Evolutionary conservation across 2,888 invertebrate species (phyloP).

Genomic region (Heliconius ismenius): DNA sequence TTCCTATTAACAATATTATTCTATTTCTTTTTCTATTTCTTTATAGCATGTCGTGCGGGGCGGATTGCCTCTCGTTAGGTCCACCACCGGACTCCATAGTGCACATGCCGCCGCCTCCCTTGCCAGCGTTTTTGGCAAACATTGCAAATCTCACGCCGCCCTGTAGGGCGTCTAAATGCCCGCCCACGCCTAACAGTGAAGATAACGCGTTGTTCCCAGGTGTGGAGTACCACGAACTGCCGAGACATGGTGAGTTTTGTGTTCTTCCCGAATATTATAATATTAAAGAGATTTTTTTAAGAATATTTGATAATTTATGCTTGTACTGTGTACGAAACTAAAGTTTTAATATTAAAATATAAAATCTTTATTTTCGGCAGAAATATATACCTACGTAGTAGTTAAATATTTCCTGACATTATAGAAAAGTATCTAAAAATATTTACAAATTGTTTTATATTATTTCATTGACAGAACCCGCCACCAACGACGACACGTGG

Average conservation of each 20-base stretch:
- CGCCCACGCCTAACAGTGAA: conserved; percentile 79
- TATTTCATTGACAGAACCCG: conserved; percentile 61
- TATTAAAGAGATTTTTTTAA: too few relatives aligned
- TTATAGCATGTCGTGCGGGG: conserved; percentile 80
- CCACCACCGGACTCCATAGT: conserved; percentile 92
- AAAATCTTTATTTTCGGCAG: too few relatives aligned
- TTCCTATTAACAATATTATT: background rate
- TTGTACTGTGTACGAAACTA: too few relatives aligned
- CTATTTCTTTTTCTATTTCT: too few relatives aligned
- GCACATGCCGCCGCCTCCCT: conserved; percentile 92
- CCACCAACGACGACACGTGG: conserved; percentile 90
- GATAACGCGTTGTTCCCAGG: conserved; percentile 81
- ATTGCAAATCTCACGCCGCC: conserved; percentile 84
- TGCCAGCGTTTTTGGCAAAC: conserved; percentile 86
- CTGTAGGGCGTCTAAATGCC: conserved; percentile 85
- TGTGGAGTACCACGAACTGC: conserved; percentile 90
- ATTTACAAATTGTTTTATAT: too few relatives aligned
- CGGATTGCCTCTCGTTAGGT: conserved; percentile 84
- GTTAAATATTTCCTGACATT: too few relatives aligned
- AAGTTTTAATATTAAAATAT: too few relatives aligned
- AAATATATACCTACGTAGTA: too few relatives aligned
- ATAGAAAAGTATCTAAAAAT: too few relatives aligned
- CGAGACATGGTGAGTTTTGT: conserved; percentile 85
- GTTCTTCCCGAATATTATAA: too few relatives aligned
- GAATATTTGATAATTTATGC: too few relatives aligned